Conservation (phyloP, 2,888 invertebrate species). For the Oxytorus armatus region DNA sequence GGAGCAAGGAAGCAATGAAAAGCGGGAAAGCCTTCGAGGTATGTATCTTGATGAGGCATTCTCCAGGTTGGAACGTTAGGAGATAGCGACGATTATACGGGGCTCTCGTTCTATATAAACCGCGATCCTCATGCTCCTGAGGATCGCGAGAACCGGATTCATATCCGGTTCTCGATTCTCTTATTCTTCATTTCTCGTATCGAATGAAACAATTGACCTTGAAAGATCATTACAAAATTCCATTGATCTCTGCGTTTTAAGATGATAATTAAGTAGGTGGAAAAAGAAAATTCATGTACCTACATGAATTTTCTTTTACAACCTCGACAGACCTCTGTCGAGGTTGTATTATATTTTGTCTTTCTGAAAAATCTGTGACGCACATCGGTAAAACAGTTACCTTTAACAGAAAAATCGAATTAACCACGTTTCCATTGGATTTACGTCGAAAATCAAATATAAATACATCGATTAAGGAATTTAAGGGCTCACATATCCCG, state of each 20-base stretch:
- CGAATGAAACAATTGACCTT: slow-evolving; percentile 22
- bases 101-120: slow-evolving; percentile 28
- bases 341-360: no score
- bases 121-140: slow-evolving; percentile 16
- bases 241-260: not conserved
- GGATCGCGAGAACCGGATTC: no score
- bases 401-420: no score
- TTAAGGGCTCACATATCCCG: no score
- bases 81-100: slow-evolving; percentile 25
- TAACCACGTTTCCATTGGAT: no score
- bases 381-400: no score
- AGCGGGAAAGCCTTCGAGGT: slow-evolving; percentile 6
- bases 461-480: no score
- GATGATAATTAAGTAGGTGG: not conserved
- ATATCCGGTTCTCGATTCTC: slow-evolving; percentile 30
- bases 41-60: slow-evolving; percentile 42
- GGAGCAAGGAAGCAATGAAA: slow-evolving; percentile 1
- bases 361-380: no score
- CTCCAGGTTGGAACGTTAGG: slow-evolving; percentile 22
- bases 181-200: slow-evolving; percentile 10
- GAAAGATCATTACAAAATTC: slow-evolving; percentile 21
- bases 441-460: no score
- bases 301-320: no score
- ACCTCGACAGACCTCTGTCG: no score
- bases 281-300: not conserved